Evolutionary conservation across 1,140 invertebrate species (phyloP).

Genomic region (Megathymus violae): DNA sequence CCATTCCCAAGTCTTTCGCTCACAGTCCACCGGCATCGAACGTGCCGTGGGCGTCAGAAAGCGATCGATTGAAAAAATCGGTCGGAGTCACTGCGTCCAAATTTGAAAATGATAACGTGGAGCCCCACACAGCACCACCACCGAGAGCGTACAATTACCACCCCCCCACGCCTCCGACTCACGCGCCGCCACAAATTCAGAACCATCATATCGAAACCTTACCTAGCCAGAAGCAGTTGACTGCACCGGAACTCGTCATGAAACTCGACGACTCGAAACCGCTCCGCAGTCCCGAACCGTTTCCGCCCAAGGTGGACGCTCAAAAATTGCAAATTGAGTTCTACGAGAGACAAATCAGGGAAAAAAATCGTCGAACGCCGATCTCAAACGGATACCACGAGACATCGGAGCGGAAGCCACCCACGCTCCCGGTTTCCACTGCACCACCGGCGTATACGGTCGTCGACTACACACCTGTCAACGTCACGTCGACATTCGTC

Average conservation of each 20-base stretch:
- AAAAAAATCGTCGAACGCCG: conserved; percentile 61
- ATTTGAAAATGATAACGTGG: conserved; percentile 73
- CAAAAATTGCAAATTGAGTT: conserved; percentile 80
- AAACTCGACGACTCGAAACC: conserved; percentile 62
- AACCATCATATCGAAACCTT: conserved; percentile 65
- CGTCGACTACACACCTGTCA: conserved; percentile 73
- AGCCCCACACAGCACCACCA: conserved; percentile 37
- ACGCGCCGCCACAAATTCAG: conserved; percentile 56
- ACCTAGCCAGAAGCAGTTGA: conserved; percentile 69
- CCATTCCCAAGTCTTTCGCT: conserved; percentile 59
- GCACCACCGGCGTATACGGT: conserved; percentile 63
- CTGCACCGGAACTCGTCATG: conserved; percentile 76
- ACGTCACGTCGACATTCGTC: conserved; percentile 67
- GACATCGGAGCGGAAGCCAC: conserved; percentile 49
- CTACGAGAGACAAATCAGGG: conserved; percentile 78
- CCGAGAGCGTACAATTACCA: conserved; percentile 45
- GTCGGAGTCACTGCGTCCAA: conserved; percentile 71
- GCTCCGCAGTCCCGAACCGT: conserved; percentile 39
- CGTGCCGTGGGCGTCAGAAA: conserved; percentile 65
- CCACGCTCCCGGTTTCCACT: conserved; percentile 50
- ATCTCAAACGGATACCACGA: conserved; percentile 52
- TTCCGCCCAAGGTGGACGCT: conserved; percentile 66
- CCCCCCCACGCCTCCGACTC: conserved; percentile 64
- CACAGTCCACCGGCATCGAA: conserved; percentile 45
- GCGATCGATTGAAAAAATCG: conserved; percentile 66